Base-by-base conservation (phyloP, 2,888 invertebrate genomes). In the Pterostichus madidus region DNA sequence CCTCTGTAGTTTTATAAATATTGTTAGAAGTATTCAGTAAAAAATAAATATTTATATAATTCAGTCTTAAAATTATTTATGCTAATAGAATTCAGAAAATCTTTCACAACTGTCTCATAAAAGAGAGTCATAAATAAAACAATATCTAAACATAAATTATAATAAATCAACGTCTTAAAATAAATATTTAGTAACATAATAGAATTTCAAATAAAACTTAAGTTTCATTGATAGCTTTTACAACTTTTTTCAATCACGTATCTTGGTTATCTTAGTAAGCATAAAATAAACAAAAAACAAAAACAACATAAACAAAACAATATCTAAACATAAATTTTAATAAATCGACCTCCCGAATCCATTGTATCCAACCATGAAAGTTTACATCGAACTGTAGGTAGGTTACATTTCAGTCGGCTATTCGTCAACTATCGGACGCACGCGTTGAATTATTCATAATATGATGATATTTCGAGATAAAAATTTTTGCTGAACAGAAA, bases 401-500 rank as follows among this genome's bases (percentile, higher is more conserved):
- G 56, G 77, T 56, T 77, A 56, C 77, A 77, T 77, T 39, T 77
- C 31, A 81, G 73, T 49, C 17, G 76, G 59, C 68, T 64, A 83
- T 83, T 83, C 77, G 77, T 83, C 76, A 83, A 77, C 76, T 64
- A 83, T 83, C 53, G 77, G 49, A n/a, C 31, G 35, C n/a, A 8
- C 35, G 15, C 44, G 15, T 32, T 83, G 77, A 49, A 83, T 83
- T 77, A 83, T 83, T 83, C 83, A 83, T 83, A 52, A 46, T 77
- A 49, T 83, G 83, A 82, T 82, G 75, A 59, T 64, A 83, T 81
- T 75, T 83, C 53, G 39, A 83, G 76, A 77, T 68, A 64, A 83
- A 75, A 77, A 77, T 75, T 81, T 75, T 49, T 64, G 52, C 83
- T 68, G 77, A 83, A 83, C 77, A 76, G 83, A 83, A 83, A 83